Evolutionary conservation across 1,140 invertebrate genomes (phyloP).

Genomic region (Melitaea cinxia): DNA sequence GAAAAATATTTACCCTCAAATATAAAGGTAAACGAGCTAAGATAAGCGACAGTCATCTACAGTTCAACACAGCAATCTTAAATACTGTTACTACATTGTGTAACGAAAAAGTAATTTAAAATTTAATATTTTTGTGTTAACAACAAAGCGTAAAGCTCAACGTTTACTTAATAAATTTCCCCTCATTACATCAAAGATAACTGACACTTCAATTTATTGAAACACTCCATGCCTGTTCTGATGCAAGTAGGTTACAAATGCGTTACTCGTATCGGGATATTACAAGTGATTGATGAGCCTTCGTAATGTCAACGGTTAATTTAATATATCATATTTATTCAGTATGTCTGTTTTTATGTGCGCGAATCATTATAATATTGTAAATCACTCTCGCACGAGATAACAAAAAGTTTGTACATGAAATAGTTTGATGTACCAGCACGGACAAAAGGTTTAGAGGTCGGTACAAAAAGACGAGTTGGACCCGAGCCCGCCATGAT

Average conservation of each 20-base stretch:
- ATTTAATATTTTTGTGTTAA: neutral
- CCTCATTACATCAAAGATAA: conserved; percentile 53
- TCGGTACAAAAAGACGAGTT: conserved; percentile 32
- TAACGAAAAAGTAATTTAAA: neutral
- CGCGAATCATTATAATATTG: conserved; percentile 21
- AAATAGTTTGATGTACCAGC: conserved; percentile 10
- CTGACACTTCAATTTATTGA: conserved; percentile 67
- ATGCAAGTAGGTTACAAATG: conserved; percentile 55
- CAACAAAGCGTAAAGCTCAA: neutral
- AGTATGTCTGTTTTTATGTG: conserved; percentile 8
- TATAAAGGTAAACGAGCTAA: too few relatives aligned
- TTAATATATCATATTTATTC: conserved; percentile 51
- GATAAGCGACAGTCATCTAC: too few relatives aligned
- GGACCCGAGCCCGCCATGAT: conserved; percentile 31
- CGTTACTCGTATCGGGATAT: conserved; percentile 52
- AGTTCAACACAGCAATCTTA: neutral
- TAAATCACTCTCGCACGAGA: conserved; percentile 14
- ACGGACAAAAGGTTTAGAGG: conserved; percentile 20
- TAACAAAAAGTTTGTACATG: conserved; percentile 13
- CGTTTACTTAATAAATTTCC: conserved; percentile 46
- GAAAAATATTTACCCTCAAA: too few relatives aligned
- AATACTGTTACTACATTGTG: neutral
- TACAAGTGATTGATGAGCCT: conserved; percentile 58
- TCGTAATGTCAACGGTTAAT: conserved; percentile 61
- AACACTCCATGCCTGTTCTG: conserved; percentile 40